Evolutionary conservation across 2,797 vertebrate genomes (phyloP).

Genomic region (Chelidonichthys spinosus): DNA sequence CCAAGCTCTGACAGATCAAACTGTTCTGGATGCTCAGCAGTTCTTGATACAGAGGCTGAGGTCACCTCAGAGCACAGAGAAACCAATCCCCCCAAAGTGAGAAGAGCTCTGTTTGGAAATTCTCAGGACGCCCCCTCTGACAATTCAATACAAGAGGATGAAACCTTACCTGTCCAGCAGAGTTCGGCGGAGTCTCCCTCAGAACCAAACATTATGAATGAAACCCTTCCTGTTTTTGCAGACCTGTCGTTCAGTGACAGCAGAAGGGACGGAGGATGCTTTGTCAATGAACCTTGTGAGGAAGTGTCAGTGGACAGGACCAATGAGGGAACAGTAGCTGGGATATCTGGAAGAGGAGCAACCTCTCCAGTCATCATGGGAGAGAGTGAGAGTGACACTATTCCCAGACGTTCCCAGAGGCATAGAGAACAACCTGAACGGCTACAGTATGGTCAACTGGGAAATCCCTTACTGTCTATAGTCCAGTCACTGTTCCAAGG

Average conservation of each 20-base stretch:
- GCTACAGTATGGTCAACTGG: not conserved
- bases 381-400: not conserved
- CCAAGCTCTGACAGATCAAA: not conserved
- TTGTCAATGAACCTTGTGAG: not conserved
- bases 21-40: not conserved
- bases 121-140: not conserved
- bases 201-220: not conserved
- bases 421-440: conserved; percentile 1
- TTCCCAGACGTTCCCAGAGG: not conserved
- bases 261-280: not conserved
- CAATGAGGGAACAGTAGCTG: not conserved
- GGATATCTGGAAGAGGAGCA: not conserved
- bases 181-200: not conserved
- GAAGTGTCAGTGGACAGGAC: not conserved
- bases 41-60: not conserved
- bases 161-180: not conserved
- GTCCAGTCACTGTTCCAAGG: not conserved
- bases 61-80: not conserved
- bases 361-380: not conserved
- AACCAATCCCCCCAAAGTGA: not conserved
- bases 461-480: not conserved
- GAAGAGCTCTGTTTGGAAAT: not conserved
- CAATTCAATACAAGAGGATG: not conserved
- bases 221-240: not conserved
- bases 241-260: not conserved